phyloP scores from a whole-genome alignment of 2,113 vertebrate species.

The Parus major region DNA sequence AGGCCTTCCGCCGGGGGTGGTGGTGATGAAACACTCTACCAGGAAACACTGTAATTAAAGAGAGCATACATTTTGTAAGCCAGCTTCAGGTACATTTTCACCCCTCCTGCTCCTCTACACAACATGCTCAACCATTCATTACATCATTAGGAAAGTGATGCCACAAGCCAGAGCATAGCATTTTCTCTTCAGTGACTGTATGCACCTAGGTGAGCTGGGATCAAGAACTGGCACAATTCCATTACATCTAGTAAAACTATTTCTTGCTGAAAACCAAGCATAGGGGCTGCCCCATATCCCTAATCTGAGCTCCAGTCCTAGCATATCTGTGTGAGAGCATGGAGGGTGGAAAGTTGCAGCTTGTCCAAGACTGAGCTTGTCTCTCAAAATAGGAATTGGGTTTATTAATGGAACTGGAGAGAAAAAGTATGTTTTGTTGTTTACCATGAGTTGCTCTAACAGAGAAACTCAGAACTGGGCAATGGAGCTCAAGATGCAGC shows the following conservation, averaged over 20 bases:
- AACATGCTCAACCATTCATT: not conserved
- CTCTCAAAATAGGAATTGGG: not conserved
- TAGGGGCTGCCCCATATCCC: not conserved
- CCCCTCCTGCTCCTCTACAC: not conserved
- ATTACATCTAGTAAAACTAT: not conserved
- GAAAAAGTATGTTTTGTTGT: not conserved
- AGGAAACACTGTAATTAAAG: not conserved
- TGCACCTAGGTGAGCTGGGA: not conserved
- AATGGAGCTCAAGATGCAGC: not conserved
- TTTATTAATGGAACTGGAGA: not conserved
- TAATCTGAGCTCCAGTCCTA: not conserved
- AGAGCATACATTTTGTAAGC: not conserved
- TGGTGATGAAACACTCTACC: not conserved
- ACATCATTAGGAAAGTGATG: not conserved
- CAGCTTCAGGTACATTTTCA: not conserved
- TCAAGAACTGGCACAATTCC: not conserved
- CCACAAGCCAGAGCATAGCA: not conserved
- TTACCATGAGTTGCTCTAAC: not conserved
- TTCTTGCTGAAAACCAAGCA: not conserved
- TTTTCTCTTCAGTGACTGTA: not conserved
- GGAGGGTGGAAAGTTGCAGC: not conserved
- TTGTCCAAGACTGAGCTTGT: not conserved
- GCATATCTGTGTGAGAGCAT: fast-evolving
- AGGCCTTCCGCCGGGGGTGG: not conserved
- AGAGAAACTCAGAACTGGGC: not conserved